These are phyloP conservation scores for Dendrocopos noguchii DNA, from an alignment of 2,113 vertebrate genomes.

Conservation along the genomic window DNA sequence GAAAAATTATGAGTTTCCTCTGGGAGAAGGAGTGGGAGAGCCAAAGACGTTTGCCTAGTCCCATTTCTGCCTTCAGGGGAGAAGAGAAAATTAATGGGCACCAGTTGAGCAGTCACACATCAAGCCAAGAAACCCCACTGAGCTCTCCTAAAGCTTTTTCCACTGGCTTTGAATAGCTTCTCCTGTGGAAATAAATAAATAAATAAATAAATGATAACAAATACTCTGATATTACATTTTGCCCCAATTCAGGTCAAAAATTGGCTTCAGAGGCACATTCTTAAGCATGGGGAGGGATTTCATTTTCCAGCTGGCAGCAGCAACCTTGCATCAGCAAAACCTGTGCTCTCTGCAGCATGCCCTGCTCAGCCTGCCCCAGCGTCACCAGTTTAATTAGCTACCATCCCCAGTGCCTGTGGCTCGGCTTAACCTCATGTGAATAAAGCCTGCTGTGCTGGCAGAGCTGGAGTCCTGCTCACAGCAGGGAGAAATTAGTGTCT, in stretches of 20 bases:
- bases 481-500: background rate
- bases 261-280: background rate
- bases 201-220: too few relatives aligned
- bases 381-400: slow-evolving; percentile 13
- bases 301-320: slow-evolving; percentile 11
- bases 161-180: background rate
- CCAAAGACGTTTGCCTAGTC: background rate
- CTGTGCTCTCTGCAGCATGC: background rate
- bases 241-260: background rate
- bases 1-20: slow-evolving; percentile 26
- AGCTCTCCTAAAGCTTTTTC: slow-evolving; percentile 22
- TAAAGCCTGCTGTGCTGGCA: background rate
- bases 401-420: background rate
- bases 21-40: slow-evolving; percentile 34
- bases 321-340: background rate
- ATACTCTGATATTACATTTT: background rate
- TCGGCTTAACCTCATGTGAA: background rate
- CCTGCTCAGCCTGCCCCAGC: background rate
- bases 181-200: background rate
- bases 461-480: background rate
- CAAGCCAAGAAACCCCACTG: background rate
- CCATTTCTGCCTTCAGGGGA: slow-evolving; percentile 51
- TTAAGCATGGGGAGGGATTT: background rate
- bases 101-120: background rate
- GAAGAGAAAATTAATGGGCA: slow-evolving; percentile 47